Evolutionary conservation across 2,888 invertebrate species (phyloP).

Genomic region (Eurytoma californica): DNA sequence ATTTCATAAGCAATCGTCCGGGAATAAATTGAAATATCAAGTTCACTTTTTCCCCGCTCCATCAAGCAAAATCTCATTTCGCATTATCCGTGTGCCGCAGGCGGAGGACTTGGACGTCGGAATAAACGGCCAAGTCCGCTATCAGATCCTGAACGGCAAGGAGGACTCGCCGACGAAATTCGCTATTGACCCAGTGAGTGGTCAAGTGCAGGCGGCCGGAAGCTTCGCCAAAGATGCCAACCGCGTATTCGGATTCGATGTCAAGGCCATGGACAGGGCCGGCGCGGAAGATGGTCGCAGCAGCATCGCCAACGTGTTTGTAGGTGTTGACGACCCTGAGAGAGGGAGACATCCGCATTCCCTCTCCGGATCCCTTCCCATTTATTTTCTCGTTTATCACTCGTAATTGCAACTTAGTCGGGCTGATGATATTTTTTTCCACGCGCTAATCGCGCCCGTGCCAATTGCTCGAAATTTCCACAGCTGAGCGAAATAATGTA

Average conservation of each 20-base stretch:
- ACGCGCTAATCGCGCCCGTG: background rate
- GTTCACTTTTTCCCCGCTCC: background rate
- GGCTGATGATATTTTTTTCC: constrained; percentile 3
- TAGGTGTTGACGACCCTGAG: constrained; percentile 75
- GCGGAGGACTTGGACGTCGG: constrained; percentile 87
- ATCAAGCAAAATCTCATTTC: background rate
- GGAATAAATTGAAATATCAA: too few species aligned
- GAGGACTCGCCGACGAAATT: constrained; percentile 83
- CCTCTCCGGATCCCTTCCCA: background rate
- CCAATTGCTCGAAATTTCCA: background rate
- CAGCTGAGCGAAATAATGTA: background rate
- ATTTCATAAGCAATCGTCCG: too few species aligned
- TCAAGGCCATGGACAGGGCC: constrained; percentile 88
- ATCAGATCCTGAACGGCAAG: constrained; percentile 83
- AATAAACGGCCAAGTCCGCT: constrained; percentile 86
- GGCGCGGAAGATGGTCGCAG: constrained; percentile 90
- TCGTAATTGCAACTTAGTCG: constrained; percentile 26
- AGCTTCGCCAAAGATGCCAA: constrained; percentile 84
- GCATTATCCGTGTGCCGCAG: constrained; percentile 69
- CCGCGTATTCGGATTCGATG: constrained; percentile 89
- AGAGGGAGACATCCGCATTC: too few species aligned
- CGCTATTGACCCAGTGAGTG: constrained; percentile 85
- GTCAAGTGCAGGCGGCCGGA: constrained; percentile 85
- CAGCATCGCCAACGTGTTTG: constrained; percentile 90
- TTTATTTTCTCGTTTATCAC: constrained; percentile 41